A percentile compares a stretch with the other conserved stretches of the same genome.
These are phyloP conservation scores for Sarcophaga caerulescens DNA, from an alignment of 2,888 invertebrate genomes.

Conservation along the genomic window DNA sequence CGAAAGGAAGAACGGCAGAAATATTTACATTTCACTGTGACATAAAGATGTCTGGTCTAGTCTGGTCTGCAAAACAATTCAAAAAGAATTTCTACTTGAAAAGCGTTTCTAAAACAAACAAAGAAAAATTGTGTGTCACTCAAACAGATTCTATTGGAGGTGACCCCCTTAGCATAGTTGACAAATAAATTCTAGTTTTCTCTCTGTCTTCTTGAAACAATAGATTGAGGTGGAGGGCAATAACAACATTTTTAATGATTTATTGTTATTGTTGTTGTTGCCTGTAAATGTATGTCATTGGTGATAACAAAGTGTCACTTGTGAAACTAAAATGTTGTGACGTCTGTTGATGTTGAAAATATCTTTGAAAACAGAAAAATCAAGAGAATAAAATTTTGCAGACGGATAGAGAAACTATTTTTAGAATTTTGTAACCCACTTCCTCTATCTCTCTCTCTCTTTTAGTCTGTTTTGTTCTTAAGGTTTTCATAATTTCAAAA, in stretches of 20 bases:
- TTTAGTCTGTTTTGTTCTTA: too few species aligned
- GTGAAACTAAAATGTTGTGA: constrained; percentile 32
- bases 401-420: not conserved
- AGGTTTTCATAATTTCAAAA: too few species aligned
- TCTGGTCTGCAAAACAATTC: not conserved
- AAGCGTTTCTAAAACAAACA: not conserved
- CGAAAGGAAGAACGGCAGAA: not conserved
- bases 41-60: constrained; percentile 45
- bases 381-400: not conserved
- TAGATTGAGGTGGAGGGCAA: not conserved
- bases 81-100: not conserved
- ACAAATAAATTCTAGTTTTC: too few species aligned
- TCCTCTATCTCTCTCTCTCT: not conserved
- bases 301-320: constrained; percentile 38
- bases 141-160: not conserved
- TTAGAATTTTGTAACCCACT: not conserved
- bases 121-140: constrained; percentile 25
- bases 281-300: not conserved
- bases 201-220: too few species aligned
- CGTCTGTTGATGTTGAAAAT: constrained; percentile 10
- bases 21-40: not conserved
- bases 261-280: constrained; percentile 8
- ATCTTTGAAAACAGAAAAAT: not conserved
- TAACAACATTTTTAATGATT: constrained; percentile 2
- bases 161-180: too few species aligned